Conservation (phyloP, 2,888 invertebrate genomes). For the Cheiracanthium punctorium region DNA sequence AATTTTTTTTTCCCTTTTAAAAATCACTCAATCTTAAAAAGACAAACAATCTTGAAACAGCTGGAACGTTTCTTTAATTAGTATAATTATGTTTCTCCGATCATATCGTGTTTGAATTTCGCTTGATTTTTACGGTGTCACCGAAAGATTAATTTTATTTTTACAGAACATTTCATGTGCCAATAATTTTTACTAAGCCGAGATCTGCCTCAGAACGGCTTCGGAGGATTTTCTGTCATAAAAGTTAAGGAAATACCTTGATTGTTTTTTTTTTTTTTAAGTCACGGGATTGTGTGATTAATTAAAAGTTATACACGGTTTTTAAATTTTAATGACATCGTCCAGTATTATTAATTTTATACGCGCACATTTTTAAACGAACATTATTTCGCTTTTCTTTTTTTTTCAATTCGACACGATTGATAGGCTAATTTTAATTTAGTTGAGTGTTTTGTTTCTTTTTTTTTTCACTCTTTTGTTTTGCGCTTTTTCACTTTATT, state of each 20-base stretch:
- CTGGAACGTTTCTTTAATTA: neutral
- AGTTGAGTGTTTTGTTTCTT: too few species aligned
- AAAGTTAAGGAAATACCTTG: neutral
- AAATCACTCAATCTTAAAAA: neutral
- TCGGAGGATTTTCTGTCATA: neutral
- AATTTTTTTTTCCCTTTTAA: neutral
- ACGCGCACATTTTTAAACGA: too few species aligned
- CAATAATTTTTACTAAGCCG: neutral
- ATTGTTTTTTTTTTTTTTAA: neutral
- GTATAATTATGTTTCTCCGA: neutral
- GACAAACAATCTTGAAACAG: neutral
- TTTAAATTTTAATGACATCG: neutral
- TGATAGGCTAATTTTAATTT: too few species aligned
- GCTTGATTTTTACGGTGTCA: neutral
- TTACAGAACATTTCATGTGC: neutral
- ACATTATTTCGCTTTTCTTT: too few species aligned
- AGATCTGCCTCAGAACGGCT: neutral
- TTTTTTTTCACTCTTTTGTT: too few species aligned
- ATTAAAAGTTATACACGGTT: neutral
- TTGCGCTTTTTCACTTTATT: too few species aligned
- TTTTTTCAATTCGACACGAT: too few species aligned
- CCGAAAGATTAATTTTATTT: neutral
- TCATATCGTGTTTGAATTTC: neutral
- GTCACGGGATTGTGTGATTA: neutral
- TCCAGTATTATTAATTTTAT: too few species aligned